Base-by-base conservation (phyloP, 2,888 invertebrate species). In the Deilephila elpenor region DNA sequence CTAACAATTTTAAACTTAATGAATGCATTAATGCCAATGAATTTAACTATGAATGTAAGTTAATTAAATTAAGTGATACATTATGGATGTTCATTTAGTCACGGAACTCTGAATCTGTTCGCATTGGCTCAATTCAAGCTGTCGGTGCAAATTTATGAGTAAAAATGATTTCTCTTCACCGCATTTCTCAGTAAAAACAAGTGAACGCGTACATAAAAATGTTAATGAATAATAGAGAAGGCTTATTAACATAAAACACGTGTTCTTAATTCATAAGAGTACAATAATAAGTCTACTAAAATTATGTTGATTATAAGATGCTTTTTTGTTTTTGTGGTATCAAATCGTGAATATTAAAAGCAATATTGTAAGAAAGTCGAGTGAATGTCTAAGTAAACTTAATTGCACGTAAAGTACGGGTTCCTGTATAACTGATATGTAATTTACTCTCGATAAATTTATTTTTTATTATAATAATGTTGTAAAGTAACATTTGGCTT, bases 161-260 rank as follows among this genome's bases (percentile, higher is more conserved):
- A 44, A 67, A 25, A 62, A 25, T 64, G 64, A 44, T 67, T 67
- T 67, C 64, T 17, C 51, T 51, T 67, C 51, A 25, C 51, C 51
- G 25, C 67, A 17, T 51, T 67, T 67, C 44, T 51, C 0, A 51
- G 51, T 25, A 67, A 51, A 67, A 67, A 44, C 64, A 64, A 25
- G 25, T 17, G 25, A 25, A 14, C 44, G 25, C 14, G 67, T 3
- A 51, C 20, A 51, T 51, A 51, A 51, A 51, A 44, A 51, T 51
- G 67, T 51, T 44, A 51, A 67, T 67, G 14, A 25, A 25, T 29
- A 51, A 67, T 51, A 17, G 67, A 51, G n/a, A 67, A 14, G 20
- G 20, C 6, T 2, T 17, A 67, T 60, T 60, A 32, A 60, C 60
- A 60, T 67, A 51, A 67, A 44, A 67, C 25, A 44, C 25, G 1